Conservation (phyloP, 2,113 vertebrate species). For the Pluvialis apricaria region DNA sequence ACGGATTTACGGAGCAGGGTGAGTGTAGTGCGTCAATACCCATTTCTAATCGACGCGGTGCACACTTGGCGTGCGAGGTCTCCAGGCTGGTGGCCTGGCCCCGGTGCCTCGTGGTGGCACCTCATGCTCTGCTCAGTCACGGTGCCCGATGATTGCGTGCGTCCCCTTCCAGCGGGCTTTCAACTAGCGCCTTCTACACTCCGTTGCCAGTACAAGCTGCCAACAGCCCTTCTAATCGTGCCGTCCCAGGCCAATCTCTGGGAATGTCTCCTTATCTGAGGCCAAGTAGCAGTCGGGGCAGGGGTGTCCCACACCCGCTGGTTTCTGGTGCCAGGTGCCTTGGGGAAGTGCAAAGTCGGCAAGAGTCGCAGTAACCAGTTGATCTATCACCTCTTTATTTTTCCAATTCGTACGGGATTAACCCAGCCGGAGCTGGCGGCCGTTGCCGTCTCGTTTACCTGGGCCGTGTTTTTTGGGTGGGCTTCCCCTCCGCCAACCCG, state of each 20-base stretch:
- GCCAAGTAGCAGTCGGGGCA: not conserved
- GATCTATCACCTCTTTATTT: not conserved
- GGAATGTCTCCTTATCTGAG: not conserved
- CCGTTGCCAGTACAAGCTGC: too few relatives aligned
- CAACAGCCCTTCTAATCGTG: not conserved
- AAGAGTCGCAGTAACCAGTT: not conserved
- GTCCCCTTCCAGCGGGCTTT: rapidly evolving
- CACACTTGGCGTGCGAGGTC: rapidly evolving
- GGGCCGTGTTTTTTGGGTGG: not conserved
- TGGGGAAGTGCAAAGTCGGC: not conserved
- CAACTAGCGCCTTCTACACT: not conserved
- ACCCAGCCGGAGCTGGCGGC: not conserved
- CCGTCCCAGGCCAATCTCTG: rapidly evolving
- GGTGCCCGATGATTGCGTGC: rapidly evolving
- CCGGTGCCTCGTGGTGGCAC: not conserved
- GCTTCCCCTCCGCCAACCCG: not conserved
- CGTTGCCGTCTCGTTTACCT: not conserved
- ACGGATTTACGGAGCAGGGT: not conserved
- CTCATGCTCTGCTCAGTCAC: not conserved
- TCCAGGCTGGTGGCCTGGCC: not conserved
- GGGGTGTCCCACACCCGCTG: not conserved
- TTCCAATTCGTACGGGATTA: rapidly evolving
- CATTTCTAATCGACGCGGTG: not conserved
- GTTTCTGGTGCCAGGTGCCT: not conserved
- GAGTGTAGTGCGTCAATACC: not conserved